Percentiles rank a stretch among this genome's conserved stretches.
phyloP scores from a whole-genome alignment of 2,888 invertebrate genomes.

The Sphaerophoria taeniata region DNA sequence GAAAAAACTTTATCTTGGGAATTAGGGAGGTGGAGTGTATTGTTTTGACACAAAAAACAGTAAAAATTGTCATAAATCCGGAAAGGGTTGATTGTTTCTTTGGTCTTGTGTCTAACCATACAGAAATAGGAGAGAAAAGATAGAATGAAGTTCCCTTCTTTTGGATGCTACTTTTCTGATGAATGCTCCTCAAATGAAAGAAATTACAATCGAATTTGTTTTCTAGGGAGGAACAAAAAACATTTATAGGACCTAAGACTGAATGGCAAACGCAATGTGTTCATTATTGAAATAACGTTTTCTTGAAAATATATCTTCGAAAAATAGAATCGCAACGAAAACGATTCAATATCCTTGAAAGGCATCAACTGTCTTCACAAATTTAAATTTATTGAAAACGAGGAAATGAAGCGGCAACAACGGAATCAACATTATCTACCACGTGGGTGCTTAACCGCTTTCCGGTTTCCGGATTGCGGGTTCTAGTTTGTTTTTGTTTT shows the following conservation, averaged over 20 bases:
- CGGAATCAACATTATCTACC: too few relatives aligned
- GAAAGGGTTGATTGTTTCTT: constrained; percentile 68
- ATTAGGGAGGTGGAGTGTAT: constrained; percentile 47
- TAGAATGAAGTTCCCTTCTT: constrained; percentile 29
- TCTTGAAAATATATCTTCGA: too few relatives aligned
- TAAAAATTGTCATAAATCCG: constrained; percentile 61
- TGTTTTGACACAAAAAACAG: constrained; percentile 62
- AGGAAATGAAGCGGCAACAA: too few relatives aligned
- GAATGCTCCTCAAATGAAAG: constrained; percentile 13
- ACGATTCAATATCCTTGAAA: too few relatives aligned
- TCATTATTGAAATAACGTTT: too few relatives aligned
- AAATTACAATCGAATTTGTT: constrained; percentile 47
- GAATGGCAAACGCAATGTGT: too few relatives aligned
- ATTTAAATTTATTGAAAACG: too few relatives aligned
- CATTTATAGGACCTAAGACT: constrained; percentile 32
- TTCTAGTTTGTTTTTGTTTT: too few relatives aligned
- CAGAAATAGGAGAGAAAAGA: constrained; percentile 20
- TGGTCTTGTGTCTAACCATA: neutral
- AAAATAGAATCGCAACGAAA: too few relatives aligned
- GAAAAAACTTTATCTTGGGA: constrained; percentile 35
- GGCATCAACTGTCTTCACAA: too few relatives aligned
- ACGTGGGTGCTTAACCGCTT: too few relatives aligned
- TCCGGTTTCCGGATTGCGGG: too few relatives aligned
- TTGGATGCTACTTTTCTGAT: neutral
- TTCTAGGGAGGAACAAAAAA: constrained; percentile 61